These are phyloP conservation scores for Zoanthus solanderi DNA, from an alignment of 92 coral and sea anemone genomes.

Conservation along the genomic window DNA sequence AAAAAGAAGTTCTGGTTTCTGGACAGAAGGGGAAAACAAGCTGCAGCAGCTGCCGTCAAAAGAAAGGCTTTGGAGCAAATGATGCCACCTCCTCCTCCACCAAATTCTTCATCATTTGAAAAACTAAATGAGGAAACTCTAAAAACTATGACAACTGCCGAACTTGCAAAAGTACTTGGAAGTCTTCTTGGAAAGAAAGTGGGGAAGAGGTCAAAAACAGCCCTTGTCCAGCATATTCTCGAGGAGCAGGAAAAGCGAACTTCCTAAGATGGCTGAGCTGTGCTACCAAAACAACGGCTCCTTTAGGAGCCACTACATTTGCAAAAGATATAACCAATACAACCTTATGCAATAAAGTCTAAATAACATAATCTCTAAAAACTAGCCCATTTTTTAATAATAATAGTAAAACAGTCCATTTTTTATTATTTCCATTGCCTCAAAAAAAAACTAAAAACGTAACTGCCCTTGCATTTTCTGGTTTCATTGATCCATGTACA, in stretches of 20 bases:
- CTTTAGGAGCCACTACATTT: neutral
- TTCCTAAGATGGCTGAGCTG: neutral
- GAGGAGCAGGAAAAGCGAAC: neutral
- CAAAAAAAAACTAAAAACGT: no score
- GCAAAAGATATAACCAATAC: neutral
- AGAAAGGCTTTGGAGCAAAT: no score
- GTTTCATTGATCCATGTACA: no score
- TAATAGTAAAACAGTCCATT: neutral
- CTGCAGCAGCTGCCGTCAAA: no score
- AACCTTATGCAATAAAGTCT: neutral
- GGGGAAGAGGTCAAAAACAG: slow-evolving; percentile 1
- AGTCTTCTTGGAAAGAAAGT: slow-evolving; percentile 7
- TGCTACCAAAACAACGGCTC: neutral
- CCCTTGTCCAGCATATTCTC: slow-evolving; percentile 1
- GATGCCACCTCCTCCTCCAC: no score
- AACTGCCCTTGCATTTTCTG: no score
- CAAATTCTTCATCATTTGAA: no score
- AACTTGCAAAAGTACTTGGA: neutral
- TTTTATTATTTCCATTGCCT: no score
- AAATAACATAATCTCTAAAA: no score
- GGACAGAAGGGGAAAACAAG: no score
- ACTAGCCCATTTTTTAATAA: neutral
- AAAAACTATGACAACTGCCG: neutral
- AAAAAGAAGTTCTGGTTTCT: no score
- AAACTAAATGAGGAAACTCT: neutral